Evolutionary conservation across 2,888 invertebrate species (phyloP).

Genomic region (Drosophila flavopinicola): DNA sequence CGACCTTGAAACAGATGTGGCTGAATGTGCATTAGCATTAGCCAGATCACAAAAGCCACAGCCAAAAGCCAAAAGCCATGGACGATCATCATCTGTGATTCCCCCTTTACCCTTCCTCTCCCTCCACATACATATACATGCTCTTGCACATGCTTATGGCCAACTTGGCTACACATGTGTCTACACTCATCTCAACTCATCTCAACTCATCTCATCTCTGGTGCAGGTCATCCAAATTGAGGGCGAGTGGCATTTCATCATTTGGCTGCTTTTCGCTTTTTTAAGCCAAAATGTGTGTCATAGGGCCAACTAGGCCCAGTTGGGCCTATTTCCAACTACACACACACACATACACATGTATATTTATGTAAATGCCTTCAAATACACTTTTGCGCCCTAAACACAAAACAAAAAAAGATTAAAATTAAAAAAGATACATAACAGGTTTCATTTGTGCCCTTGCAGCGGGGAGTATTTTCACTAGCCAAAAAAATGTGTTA

Average conservation of each 20-base stretch:
- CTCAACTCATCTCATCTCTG: too few species aligned
- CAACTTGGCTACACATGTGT: neutral
- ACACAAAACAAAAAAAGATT: neutral
- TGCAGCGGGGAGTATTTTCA: constrained; percentile 31
- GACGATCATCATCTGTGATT: constrained; percentile 39
- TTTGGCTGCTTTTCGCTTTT: neutral
- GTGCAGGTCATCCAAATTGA: constrained; percentile 59
- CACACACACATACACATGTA: constrained; percentile 9
- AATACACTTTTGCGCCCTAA: constrained; percentile 49
- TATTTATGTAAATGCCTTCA: constrained; percentile 52
- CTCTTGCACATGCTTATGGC: neutral
- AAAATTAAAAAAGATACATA: constrained; percentile 29
- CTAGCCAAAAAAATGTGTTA: constrained; percentile 13
- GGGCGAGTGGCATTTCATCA: constrained; percentile 57
- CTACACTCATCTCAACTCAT: too few species aligned
- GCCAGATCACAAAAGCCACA: constrained; percentile 62
- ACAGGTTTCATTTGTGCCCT: constrained; percentile 60
- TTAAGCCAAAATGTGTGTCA: constrained; percentile 20
- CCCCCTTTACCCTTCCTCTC: neutral
- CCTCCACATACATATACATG: neutral
- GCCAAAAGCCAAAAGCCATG: constrained; percentile 47
- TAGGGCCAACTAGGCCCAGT: constrained; percentile 22
- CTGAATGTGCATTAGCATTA: constrained; percentile 63
- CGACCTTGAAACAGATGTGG: constrained; percentile 55
- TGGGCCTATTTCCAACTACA: constrained; percentile 50